Evolutionary conservation across 2,113 vertebrate genomes (phyloP).

Genomic region (Lycaon pictus): DNA sequence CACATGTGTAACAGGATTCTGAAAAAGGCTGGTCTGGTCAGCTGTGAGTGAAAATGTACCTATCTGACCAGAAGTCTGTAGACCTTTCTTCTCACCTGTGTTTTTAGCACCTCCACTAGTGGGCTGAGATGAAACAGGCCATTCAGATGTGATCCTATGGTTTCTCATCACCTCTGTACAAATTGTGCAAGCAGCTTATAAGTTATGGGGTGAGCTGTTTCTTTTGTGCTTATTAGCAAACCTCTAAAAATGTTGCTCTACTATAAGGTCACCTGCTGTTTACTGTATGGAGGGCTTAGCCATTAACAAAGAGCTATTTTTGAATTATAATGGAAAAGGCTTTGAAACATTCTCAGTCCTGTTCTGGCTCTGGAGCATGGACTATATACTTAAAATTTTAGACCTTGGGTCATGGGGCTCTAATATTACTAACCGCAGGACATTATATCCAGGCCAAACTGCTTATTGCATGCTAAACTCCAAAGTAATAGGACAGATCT

Average conservation of each 20-base stretch:
- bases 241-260: neutral
- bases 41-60: neutral
- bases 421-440: neutral
- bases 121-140: neutral
- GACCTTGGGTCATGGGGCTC: neutral
- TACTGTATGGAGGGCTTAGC: neutral
- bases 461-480: neutral
- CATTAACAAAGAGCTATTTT: neutral
- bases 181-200: neutral
- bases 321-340: slow-evolving; percentile 1
- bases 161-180: neutral
- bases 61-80: neutral
- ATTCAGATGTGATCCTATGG: neutral
- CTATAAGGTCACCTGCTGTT: neutral
- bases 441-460: neutral
- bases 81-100: neutral
- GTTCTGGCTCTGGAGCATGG: neutral
- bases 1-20: neutral
- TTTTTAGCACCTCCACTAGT: neutral
- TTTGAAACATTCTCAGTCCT: neutral
- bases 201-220: neutral
- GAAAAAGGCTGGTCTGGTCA: neutral
- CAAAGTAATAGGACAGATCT: neutral
- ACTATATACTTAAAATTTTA: neutral
- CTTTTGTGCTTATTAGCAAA: neutral